A percentile compares a stretch with the other conserved stretches of the same genome.
Conservation (phyloP, 2,113 vertebrate species). For the Coptodon bakossiorum region DNA sequence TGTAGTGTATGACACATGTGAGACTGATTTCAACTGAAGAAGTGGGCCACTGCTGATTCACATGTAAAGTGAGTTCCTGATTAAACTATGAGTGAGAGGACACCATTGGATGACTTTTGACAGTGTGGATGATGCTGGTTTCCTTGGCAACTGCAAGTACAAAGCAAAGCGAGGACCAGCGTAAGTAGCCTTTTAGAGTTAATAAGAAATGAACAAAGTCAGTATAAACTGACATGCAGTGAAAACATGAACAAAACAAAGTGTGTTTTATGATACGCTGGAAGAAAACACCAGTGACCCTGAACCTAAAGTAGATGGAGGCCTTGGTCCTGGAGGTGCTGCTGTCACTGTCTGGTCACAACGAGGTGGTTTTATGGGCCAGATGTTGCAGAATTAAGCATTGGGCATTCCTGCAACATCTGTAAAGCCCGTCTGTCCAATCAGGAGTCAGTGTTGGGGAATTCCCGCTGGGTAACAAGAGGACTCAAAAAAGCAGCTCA, state of each 20-base stretch:
- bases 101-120: not conserved
- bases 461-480: not conserved
- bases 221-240: not conserved
- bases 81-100: not conserved
- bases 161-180: not conserved
- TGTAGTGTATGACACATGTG: not conserved
- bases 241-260: not conserved
- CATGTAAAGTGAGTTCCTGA: not conserved
- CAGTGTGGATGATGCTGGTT: not conserved
- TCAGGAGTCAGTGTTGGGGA: not conserved
- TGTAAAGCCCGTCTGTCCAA: not conserved
- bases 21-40: not conserved
- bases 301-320: not conserved
- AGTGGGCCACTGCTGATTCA: not conserved
- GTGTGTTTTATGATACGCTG: not conserved
- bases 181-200: not conserved
- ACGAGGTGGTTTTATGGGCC: not conserved
- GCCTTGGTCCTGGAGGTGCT: accelerated
- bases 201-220: not conserved
- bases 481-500: not conserved
- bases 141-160: not conserved
- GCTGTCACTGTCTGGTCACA: not conserved
- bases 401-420: not conserved
- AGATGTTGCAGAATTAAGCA: slow-evolving; percentile 12
- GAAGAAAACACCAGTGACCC: not conserved